Evolutionary conservation across 2,797 vertebrate species (phyloP).

Genomic region (Carapus acus): DNA sequence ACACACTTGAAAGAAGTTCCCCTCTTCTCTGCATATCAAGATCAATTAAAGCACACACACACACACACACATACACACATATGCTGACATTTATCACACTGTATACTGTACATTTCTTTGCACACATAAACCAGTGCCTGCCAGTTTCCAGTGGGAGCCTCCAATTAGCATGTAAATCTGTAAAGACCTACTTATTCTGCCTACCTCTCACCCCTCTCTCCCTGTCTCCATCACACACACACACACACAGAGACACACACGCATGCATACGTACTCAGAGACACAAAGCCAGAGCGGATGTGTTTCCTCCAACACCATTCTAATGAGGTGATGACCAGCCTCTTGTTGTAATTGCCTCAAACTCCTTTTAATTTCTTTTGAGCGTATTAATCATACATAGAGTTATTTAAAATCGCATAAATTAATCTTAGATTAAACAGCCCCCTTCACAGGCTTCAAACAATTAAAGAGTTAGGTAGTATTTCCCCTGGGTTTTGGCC

Average conservation of each 20-base stretch:
- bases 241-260: conserved; percentile 26
- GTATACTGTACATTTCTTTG: not conserved
- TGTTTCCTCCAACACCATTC: conserved; percentile 78
- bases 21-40: conserved; percentile 6
- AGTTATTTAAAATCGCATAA: conserved; percentile 99
- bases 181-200: conserved; percentile 76
- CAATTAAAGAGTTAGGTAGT: conserved; percentile 98
- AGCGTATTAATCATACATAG: conserved; percentile 99
- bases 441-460: conserved; percentile 94
- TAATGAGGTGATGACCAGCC: conserved; percentile 99
- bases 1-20: conserved; percentile 12
- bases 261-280: too few species aligned
- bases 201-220: conserved; percentile 69
- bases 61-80: conserved; percentile 6
- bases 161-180: conserved; percentile 83
- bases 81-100: not conserved
- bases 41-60: conserved; percentile 9
- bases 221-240: conserved; percentile 36
- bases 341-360: conserved; percentile 99
- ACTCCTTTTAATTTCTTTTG: conserved; percentile 96
- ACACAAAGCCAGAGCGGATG: too few species aligned
- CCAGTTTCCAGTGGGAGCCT: conserved; percentile 68
- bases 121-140: conserved; percentile 29
- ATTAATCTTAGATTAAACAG: conserved; percentile 99
- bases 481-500: conserved; percentile 93